Conservation (phyloP, 1,140 invertebrate species). For the Drosophila auraria region DNA sequence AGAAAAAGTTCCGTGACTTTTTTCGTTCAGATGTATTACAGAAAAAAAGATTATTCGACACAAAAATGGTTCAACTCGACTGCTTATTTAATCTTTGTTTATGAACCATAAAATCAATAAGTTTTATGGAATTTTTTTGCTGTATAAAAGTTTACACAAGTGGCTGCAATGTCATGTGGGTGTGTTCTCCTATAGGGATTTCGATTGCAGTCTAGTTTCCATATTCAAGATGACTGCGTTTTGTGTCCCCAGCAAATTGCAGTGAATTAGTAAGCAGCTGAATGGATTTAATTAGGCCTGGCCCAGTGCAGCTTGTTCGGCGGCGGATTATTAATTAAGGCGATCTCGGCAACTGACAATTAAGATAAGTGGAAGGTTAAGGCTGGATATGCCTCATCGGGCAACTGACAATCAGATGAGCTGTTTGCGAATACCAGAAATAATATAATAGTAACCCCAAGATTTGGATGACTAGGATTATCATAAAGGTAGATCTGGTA, state of each 20-base stretch:
- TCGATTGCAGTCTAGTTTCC: conserved; percentile 19
- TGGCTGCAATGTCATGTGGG: conserved; percentile 8
- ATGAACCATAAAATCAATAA: conserved; percentile 7
- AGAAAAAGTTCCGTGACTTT: not conserved
- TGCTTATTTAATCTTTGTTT: not conserved
- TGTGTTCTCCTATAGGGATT: conserved; percentile 5
- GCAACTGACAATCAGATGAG: conserved; percentile 19
- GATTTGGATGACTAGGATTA: conserved; percentile 7
- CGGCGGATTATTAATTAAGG: conserved; percentile 49
- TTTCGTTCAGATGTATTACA: not conserved
- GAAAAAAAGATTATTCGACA: not conserved
- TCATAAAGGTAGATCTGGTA: not conserved
- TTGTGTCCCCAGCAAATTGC: conserved; percentile 44
- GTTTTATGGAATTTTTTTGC: not conserved
- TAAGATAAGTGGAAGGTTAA: conserved; percentile 37
- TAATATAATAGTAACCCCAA: conserved; percentile 18
- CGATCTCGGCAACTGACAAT: conserved; percentile 22
- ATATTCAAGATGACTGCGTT: conserved; percentile 47
- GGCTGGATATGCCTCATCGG: conserved; percentile 26
- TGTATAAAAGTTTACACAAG: not conserved
- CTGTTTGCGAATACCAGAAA: conserved; percentile 5
- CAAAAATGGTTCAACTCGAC: not conserved
- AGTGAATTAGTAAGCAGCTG: conserved; percentile 32
- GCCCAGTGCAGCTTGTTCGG: not conserved
- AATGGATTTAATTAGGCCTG: conserved; percentile 52